Evolutionary conservation across 2,888 invertebrate species (phyloP), one percentile per base, ranked within the genome.

Genomic region (Criorhina ranunculi): DNA sequence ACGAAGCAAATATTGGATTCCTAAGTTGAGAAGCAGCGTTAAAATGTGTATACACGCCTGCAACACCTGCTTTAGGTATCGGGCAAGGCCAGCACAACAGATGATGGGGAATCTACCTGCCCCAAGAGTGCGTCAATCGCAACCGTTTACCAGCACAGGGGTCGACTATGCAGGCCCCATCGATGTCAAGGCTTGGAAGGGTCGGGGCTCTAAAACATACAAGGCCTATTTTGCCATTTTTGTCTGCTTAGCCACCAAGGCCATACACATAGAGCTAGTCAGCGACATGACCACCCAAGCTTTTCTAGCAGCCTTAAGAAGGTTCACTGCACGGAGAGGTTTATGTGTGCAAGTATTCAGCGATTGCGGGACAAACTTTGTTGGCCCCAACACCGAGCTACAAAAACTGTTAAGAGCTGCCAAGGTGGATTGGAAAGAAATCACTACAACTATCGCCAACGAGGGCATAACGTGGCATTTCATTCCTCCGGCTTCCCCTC

Each of bases 191-290:
- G 44, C 60, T 11, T 40, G 57, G 44, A 62, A 55, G 12, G 70
- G 17, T 9, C 24, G 87, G 17, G 86, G 87, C 35, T 73, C 78
- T 2, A 57, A 72, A 42, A 73, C 53, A 1, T 44, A 40, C 4
- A 88, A 89, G 57, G 70, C 76, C 2, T 88, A 88, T 60, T 40
- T 88, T 42, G 78, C 85, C n/a, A 11, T 86, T 15, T 88, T 87
- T 70, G 66, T 88, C 1, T 88, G 88, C 60, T 80, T 85, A 53
- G 53, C 86, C 4, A 87, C 88, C 0, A 88, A 87, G 60, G 88
- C 89, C 1, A 37, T 88, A 7, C 88, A 89, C 35, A 31, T 89
- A 7, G 88, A 89, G 60, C 17, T 86, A 11, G 88, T 87, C 7
- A 80, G 85, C 0, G 85, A 83, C 8, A 64, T 88, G 3, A 60